Evolutionary conservation across 2,888 invertebrate species (phyloP).

Genomic region (Silvanus unidentatus): DNA sequence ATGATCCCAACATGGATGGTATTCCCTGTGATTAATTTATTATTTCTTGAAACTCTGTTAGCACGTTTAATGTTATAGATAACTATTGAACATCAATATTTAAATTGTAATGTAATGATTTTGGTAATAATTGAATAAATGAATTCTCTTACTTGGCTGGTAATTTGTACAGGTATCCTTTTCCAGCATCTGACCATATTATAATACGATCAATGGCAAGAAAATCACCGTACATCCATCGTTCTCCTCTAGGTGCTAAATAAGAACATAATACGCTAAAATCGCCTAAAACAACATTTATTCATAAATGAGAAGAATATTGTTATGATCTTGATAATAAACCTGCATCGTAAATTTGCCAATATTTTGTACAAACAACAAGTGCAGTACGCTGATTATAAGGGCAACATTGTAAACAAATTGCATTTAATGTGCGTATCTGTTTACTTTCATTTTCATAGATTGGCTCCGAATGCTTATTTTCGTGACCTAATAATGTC

Average conservation of each 20-base stretch:
- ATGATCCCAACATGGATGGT: no score
- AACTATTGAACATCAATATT: no score
- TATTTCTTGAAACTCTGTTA: not conserved
- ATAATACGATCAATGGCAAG: constrained; percentile 85
- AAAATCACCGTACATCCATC: constrained; percentile 96
- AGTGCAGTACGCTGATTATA: constrained; percentile 95
- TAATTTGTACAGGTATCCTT: constrained; percentile 90
- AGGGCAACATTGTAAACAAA: constrained; percentile 87
- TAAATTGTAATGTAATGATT: no score
- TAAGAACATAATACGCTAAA: constrained; percentile 93
- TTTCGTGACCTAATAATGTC: constrained; percentile 86
- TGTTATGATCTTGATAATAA: not conserved
- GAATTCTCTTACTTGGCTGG: constrained; percentile 80
- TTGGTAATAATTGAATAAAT: not conserved
- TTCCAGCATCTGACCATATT: constrained; percentile 94
- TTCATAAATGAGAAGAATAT: constrained; percentile 5
- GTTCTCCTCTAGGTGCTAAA: constrained; percentile 78
- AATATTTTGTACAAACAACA: constrained; percentile 93
- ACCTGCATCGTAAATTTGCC: constrained; percentile 87
- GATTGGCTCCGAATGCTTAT: constrained; percentile 78
- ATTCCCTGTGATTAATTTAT: no score
- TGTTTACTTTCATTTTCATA: constrained; percentile 98
- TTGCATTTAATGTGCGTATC: constrained; percentile 88
- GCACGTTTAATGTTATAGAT: no score
- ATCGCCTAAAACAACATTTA: constrained; percentile 58